phyloP scores from a whole-genome alignment of 1,140 invertebrate species.

The Drosophila lowei region DNA sequence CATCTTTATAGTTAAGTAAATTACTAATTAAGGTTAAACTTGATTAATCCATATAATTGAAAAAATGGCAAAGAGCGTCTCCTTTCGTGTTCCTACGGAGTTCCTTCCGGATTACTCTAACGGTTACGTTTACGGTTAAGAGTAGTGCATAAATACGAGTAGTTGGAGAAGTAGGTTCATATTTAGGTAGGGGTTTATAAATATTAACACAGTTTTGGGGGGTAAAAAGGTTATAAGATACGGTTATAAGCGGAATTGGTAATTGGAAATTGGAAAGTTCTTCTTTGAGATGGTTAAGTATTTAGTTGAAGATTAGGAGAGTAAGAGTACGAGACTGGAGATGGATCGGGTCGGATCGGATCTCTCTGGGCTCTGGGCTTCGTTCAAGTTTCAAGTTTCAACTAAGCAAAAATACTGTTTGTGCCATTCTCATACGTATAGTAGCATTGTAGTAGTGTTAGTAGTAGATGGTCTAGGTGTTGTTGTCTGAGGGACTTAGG shows the following conservation, averaged over 20 bases:
- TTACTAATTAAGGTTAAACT: slow-evolving; percentile 52
- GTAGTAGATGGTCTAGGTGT: slow-evolving; percentile 12
- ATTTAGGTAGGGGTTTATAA: slow-evolving; percentile 45
- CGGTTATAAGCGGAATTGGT: slow-evolving; percentile 44
- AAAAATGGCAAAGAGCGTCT: slow-evolving; percentile 65
- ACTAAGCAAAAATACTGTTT: slow-evolving; percentile 81
- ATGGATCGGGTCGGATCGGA: slow-evolving; percentile 2
- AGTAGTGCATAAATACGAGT: slow-evolving; percentile 33
- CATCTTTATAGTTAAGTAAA: slow-evolving; percentile 42
- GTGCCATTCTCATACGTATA: slow-evolving; percentile 69
- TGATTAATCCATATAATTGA: slow-evolving; percentile 52
- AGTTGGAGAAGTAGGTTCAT: slow-evolving; percentile 19
- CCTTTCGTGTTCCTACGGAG: slow-evolving; percentile 26
- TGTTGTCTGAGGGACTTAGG: too few relatives aligned
- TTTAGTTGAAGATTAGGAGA: slow-evolving; percentile 17
- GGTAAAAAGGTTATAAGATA: slow-evolving; percentile 11
- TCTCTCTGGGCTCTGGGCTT: slow-evolving; percentile 15
- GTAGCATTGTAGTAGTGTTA: slow-evolving; percentile 32
- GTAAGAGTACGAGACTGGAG: slow-evolving; percentile 8
- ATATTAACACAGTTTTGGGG: slow-evolving; percentile 72
- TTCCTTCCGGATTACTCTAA: too few relatives aligned
- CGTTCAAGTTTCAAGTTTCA: slow-evolving; percentile 27
- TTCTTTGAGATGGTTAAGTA: slow-evolving; percentile 38
- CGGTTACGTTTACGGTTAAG: too few relatives aligned
- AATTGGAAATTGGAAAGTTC: slow-evolving; percentile 1